phyloP scores from a whole-genome alignment of 2,888 invertebrate genomes.

The Villa cingulata region DNA sequence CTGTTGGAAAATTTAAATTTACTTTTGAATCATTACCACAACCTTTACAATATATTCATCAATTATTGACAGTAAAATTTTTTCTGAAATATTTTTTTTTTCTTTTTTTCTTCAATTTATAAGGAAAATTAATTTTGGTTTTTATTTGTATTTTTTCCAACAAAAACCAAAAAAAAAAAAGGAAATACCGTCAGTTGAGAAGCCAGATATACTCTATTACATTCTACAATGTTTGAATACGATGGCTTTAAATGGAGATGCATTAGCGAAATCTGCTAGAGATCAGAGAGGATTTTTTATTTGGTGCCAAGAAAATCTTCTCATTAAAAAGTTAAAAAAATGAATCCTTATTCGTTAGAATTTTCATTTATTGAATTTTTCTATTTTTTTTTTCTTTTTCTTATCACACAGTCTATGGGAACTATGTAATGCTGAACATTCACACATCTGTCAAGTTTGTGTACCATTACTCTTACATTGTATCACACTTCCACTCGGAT shows the following conservation, averaged over 20 bases:
- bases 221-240: conserved; percentile 83
- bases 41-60: conserved; percentile 85
- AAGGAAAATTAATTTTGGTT: not conserved
- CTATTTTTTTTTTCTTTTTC: not conserved
- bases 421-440: conserved; percentile 79
- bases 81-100: too few species aligned
- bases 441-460: conserved; percentile 84
- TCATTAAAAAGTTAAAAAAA: conserved; percentile 70
- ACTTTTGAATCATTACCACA: conserved; percentile 78
- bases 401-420: conserved; percentile 77
- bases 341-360: conserved; percentile 6
- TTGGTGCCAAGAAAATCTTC: conserved; percentile 89
- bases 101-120: not conserved
- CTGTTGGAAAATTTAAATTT: conserved; percentile 85
- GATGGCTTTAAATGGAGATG: conserved; percentile 84
- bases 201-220: conserved; percentile 87
- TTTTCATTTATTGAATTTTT: not conserved
- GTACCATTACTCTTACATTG: conserved; percentile 91
- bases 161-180: conserved; percentile 24
- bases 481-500: conserved; percentile 83
- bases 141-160: not conserved
- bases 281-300: conserved; percentile 87
- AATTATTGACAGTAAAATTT: conserved; percentile 51
- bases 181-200: conserved; percentile 67
- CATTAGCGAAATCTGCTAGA: conserved; percentile 69